Conservation (phyloP, 2,888 invertebrate genomes). For the Hirtodrosophila histrioides region DNA sequence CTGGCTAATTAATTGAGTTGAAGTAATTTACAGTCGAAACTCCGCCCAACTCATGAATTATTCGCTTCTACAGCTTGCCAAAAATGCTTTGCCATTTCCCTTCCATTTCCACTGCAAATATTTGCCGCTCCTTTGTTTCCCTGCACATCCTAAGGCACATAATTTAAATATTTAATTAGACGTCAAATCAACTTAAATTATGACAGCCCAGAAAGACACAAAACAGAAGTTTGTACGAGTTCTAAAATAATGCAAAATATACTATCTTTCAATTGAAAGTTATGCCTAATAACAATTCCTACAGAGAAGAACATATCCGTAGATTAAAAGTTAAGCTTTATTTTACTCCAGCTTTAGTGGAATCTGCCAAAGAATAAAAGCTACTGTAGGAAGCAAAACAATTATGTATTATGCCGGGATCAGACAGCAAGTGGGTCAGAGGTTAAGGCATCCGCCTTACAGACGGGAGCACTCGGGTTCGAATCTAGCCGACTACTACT, state of each 20-base stretch:
- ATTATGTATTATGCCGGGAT: too few relatives aligned
- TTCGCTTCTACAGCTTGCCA: constrained; percentile 37
- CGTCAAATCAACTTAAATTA: constrained; percentile 73
- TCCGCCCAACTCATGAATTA: constrained; percentile 37
- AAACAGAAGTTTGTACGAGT: neutral
- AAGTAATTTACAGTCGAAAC: constrained; percentile 62
- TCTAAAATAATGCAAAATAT: neutral
- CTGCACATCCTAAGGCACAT: constrained; percentile 57
- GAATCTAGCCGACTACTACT: too few relatives aligned
- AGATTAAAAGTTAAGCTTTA: too few relatives aligned
- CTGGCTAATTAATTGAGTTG: constrained; percentile 80
- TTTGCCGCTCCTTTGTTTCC: constrained; percentile 49
- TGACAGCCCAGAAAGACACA: constrained; percentile 44
- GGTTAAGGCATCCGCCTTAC: too few relatives aligned
- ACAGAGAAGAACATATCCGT: too few relatives aligned
- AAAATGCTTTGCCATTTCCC: constrained; percentile 44
- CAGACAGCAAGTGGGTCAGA: too few relatives aligned
- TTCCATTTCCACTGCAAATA: constrained; percentile 54
- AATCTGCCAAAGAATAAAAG: too few relatives aligned
- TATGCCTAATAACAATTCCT: too few relatives aligned
- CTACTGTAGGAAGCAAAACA: too few relatives aligned
- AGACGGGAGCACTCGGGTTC: too few relatives aligned
- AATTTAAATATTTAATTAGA: constrained; percentile 77
- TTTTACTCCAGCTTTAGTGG: too few relatives aligned
- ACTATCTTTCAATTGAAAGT: neutral